A percentile compares a stretch with the other conserved stretches of the same genome.
phyloP scores from a whole-genome alignment of 2,888 invertebrate genomes.

The Patella depressa region DNA sequence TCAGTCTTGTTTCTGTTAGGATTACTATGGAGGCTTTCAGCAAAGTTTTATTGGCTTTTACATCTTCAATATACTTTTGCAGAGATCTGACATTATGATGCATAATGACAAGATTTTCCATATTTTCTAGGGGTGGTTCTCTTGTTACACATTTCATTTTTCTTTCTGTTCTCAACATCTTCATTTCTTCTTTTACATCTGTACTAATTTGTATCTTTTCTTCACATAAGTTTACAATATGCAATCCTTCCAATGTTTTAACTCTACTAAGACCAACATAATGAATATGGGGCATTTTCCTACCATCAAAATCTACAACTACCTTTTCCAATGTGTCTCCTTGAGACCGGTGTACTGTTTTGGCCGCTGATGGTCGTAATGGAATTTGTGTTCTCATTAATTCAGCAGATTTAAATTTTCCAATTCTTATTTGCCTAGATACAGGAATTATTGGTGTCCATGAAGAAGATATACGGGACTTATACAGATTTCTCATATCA shows the following conservation, averaged over 20 bases:
- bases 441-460: slow-evolving; percentile 30
- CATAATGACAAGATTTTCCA: neutral
- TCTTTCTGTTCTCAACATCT: slow-evolving; percentile 15
- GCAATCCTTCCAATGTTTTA: slow-evolving; percentile 17
- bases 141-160: neutral
- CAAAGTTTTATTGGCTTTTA: neutral
- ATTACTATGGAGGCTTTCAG: neutral
- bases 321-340: slow-evolving; percentile 27
- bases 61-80: neutral
- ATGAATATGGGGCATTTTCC: slow-evolving; percentile 22
- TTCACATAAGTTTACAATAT: slow-evolving; percentile 26
- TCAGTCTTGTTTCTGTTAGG: neutral
- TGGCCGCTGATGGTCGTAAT: slow-evolving; percentile 26
- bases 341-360: slow-evolving; percentile 32
- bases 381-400: slow-evolving; percentile 32
- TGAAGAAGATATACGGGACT: neutral
- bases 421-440: slow-evolving; percentile 18
- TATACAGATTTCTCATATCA: slow-evolving; percentile 20
- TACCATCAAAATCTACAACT: slow-evolving; percentile 22
- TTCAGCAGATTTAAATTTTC: slow-evolving; percentile 15
- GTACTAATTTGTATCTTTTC: slow-evolving; percentile 14
- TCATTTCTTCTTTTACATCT: slow-evolving; percentile 29
- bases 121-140: neutral
- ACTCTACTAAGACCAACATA: slow-evolving; percentile 32
- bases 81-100: neutral